Evolutionary conservation across 2,113 vertebrate genomes (phyloP), one percentile per base, ranked within the genome.

Genomic region (Nettapus auritus): DNA sequence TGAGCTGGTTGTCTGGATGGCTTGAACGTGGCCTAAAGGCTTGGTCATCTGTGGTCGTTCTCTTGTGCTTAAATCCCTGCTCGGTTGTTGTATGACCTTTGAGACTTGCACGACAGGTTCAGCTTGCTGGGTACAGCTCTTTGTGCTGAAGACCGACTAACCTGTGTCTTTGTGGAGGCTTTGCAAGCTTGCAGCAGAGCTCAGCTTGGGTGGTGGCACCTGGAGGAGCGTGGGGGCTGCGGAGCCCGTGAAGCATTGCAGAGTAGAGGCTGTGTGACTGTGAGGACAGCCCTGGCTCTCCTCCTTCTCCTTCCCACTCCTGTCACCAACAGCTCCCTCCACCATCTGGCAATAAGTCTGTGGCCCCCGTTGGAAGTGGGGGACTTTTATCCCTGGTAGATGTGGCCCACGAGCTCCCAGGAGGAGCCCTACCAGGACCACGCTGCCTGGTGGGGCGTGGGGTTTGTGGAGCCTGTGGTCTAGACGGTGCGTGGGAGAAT

Each of bases 391-490:
- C 40, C 4, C 8, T 62, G 38, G 15, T 81, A 81, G 28, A 63
- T 36, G 44, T 84, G 82, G 44, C n/a, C 53, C 36, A 48, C 31
- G 4, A 3, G 70, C 59, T 90, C 25, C 36, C 1, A 10, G 69
- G 28, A 94, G 57, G 71, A 94, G 36, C 31, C 20, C 17, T 9
- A 9, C 38, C 6, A 12, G 29, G 25, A 57, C 90, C 79, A 36
- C 0, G 1, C 44, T 67, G 22, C 50, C 36, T 73, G 57, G 38
- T 52, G 66, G 67, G 74, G 83, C n/a, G 0, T 0, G 4, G 18
- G 25, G 31, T 92, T 90, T 90, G 50, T 52, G 73, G 57, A 77
- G 53, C 71, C 26, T 29, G 16, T 42, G 64, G 80, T 52, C 62
- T 50, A 64, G 85, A 78, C 46, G 50, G 56, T 4, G 5, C 40